phyloP scores from a whole-genome alignment of 35 echinoderm and acorn worm species.

The Apostichopus californicus region DNA sequence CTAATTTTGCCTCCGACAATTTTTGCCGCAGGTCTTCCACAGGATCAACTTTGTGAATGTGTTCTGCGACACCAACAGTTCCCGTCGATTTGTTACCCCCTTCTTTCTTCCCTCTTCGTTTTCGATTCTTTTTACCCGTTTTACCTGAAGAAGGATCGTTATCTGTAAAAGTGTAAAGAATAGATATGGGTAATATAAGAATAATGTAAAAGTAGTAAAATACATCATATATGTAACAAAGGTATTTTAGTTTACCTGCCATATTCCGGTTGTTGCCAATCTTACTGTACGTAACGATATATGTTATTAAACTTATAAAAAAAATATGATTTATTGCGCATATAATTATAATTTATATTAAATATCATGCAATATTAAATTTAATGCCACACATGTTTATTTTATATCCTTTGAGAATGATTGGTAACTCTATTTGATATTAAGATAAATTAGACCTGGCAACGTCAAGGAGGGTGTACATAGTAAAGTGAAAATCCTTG shows the following conservation, averaged over 20 bases:
- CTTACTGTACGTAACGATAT: too few relatives aligned
- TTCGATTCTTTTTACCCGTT: slow-evolving; percentile 66
- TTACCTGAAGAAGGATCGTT: slow-evolving; percentile 24
- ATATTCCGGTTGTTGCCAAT: neutral
- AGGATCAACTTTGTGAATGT: slow-evolving; percentile 25
- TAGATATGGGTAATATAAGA: neutral
- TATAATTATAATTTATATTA: too few relatives aligned
- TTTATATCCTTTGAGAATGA: too few relatives aligned
- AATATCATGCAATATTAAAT: too few relatives aligned
- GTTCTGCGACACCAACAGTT: neutral
- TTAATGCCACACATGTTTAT: too few relatives aligned
- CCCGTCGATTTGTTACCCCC: neutral
- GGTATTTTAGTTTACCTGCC: neutral
- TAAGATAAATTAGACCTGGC: too few relatives aligned
- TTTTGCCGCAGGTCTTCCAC: slow-evolving; percentile 58
- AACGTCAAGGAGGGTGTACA: too few relatives aligned
- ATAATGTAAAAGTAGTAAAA: neutral
- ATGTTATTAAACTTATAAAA: too few relatives aligned
- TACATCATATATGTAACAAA: neutral
- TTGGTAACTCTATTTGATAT: too few relatives aligned
- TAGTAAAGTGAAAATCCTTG: too few relatives aligned
- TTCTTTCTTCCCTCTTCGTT: slow-evolving; percentile 64
- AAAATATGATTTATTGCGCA: too few relatives aligned
- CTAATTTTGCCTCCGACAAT: slow-evolving; percentile 66
- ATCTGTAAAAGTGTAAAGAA: neutral